A percentile compares a stretch with the other conserved stretches of the same genome.
Evolutionary conservation across 2,113 vertebrate species (phyloP).

Genomic region (Xyrauchen texanus): DNA sequence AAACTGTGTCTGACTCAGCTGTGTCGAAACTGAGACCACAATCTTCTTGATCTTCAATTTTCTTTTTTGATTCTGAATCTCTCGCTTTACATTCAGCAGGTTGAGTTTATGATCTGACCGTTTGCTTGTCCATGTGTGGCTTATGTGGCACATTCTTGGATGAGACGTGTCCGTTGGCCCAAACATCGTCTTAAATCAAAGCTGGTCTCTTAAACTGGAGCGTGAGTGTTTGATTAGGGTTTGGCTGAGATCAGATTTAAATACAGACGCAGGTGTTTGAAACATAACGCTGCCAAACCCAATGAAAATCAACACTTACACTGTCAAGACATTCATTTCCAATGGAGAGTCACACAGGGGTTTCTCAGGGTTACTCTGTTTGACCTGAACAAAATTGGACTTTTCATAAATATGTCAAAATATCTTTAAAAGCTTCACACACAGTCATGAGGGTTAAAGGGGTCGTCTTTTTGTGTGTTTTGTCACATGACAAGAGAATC

Average conservation of each 20-base stretch:
- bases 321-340: too few species aligned
- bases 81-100: not conserved
- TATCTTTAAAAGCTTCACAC: too few species aligned
- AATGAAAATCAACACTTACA: not conserved
- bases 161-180: not conserved
- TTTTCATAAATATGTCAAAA: too few species aligned
- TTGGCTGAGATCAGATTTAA: not conserved
- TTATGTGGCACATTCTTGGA: conserved; percentile 1
- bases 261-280: not conserved
- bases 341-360: too few species aligned
- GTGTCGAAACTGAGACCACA: too few species aligned
- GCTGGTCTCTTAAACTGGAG: not conserved
- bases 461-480: too few species aligned
- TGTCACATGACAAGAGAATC: too few species aligned
- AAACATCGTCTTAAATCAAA: not conserved
- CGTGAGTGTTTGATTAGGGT: conserved; percentile 18
- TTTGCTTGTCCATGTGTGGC: not conserved
- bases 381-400: too few species aligned
- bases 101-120: not conserved
- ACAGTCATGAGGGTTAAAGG: too few species aligned
- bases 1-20: too few species aligned
- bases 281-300: not conserved
- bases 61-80: not conserved
- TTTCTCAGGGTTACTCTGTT: too few species aligned
- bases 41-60: too few species aligned